Percentiles rank a stretch among this genome's conserved stretches.
Evolutionary conservation across 2,797 vertebrate species (phyloP).

Genomic region (Melanotaenia trifasciata): DNA sequence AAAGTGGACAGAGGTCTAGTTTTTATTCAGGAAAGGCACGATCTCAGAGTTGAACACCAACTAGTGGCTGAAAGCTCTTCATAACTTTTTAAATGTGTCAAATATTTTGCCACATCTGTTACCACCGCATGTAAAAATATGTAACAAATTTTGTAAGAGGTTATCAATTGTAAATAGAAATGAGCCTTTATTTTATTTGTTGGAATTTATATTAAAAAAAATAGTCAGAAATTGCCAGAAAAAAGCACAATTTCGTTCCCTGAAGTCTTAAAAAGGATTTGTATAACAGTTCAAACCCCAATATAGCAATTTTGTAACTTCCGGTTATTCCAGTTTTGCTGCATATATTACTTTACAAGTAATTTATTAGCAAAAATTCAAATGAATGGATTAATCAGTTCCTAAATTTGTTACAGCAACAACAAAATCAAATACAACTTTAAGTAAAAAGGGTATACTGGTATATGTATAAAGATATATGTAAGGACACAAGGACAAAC

Average conservation of each 20-base stretch:
- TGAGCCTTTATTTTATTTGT: background rate
- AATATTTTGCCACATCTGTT: background rate
- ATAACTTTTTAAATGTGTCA: conserved; percentile 10
- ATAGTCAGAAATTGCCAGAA: background rate
- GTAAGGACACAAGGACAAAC: conserved; percentile 36
- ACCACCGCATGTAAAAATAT: background rate
- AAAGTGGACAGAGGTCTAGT: conserved; percentile 50
- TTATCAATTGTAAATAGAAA: background rate
- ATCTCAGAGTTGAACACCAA: conserved; percentile 24
- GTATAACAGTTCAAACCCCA: background rate
- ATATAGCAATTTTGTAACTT: background rate
- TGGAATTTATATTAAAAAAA: background rate
- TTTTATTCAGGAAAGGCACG: background rate
- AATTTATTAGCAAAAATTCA: background rate
- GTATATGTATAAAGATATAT: too few species aligned
- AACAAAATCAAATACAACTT: conserved; percentile 8
- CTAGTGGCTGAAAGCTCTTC: background rate
- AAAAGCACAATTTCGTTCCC: background rate
- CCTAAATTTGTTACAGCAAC: background rate
- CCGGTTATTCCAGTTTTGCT: background rate
- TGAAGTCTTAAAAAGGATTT: conserved; percentile 7
- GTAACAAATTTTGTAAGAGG: background rate
- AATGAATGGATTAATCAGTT: background rate
- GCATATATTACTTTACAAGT: background rate
- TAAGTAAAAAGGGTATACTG: conserved; percentile 3